A percentile compares a stretch with the other conserved stretches of the same genome.
These are phyloP conservation scores for Muricea muricata DNA, from an alignment of 92 coral and sea anemone genomes.

Conservation along the genomic window DNA sequence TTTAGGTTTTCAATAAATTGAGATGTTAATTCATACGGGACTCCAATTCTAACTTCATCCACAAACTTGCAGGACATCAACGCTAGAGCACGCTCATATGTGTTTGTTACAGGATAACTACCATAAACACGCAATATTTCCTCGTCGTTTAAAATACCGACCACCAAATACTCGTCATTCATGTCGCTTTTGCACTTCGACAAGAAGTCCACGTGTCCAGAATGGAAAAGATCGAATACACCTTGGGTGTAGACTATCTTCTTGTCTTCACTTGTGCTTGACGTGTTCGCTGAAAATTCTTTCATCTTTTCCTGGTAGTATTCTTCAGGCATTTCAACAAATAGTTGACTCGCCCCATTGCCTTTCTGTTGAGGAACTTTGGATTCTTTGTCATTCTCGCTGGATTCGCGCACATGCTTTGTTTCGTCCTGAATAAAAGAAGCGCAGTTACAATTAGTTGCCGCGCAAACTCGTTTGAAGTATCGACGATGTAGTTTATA, in stretches of 20 bases:
- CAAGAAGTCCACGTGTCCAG: constrained; percentile 89
- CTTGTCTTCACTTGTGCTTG: constrained; percentile 84
- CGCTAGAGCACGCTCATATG: constrained; percentile 90
- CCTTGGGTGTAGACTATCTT: constrained; percentile 86
- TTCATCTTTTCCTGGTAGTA: constrained; percentile 85
- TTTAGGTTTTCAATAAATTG: constrained; percentile 85
- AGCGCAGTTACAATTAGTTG: too few relatives aligned
- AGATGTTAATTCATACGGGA: constrained; percentile 80
- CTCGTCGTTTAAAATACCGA: constrained; percentile 90
- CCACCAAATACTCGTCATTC: constrained; percentile 71
- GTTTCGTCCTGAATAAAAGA: not conserved
- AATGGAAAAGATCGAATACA: constrained; percentile 97
- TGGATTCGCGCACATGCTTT: not conserved
- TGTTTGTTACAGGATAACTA: constrained; percentile 91
- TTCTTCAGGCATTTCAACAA: constrained; percentile 73
- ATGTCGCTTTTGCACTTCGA: constrained; percentile 80
- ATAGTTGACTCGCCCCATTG: constrained; percentile 46
- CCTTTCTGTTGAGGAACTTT: not conserved
- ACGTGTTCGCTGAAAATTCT: constrained; percentile 86
- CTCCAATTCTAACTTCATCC: constrained; percentile 92
- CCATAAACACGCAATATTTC: constrained; percentile 87
- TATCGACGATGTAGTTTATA: too few relatives aligned
- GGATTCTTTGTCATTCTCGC: not conserved
- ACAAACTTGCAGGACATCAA: constrained; percentile 93
- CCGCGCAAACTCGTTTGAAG: too few relatives aligned